Evolutionary conservation across 2,113 vertebrate genomes (phyloP).

Genomic region (Tyrannus savana): DNA sequence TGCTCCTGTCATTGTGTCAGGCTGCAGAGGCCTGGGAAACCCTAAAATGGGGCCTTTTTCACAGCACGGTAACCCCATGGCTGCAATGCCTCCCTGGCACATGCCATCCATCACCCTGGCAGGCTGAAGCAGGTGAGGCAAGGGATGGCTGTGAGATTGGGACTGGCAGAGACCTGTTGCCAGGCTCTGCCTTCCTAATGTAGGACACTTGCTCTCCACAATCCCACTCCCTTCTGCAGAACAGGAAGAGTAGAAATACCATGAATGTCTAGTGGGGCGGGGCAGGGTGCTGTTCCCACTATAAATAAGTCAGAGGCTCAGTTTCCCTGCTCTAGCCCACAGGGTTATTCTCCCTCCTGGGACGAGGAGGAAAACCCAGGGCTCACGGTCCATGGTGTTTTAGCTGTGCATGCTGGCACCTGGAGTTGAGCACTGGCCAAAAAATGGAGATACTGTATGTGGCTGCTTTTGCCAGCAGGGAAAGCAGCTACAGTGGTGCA

Average conservation of each 20-base stretch:
- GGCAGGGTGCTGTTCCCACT: not conserved
- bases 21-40: not conserved
- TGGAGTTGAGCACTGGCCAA: fast-evolving
- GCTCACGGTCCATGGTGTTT: not conserved
- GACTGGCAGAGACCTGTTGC: not conserved
- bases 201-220: not conserved
- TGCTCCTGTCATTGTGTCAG: not conserved
- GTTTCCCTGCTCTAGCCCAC: not conserved
- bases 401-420: not conserved
- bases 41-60: not conserved
- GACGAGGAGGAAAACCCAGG: not conserved
- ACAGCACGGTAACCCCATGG: fast-evolving
- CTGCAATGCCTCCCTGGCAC: not conserved
- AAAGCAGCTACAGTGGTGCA: not conserved
- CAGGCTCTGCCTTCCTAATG: not conserved
- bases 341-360: not conserved
- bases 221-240: not conserved
- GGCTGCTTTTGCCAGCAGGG: not conserved
- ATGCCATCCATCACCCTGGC: not conserved
- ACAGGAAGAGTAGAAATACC: not conserved
- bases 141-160: not conserved
- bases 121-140: not conserved
- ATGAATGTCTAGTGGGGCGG: not conserved
- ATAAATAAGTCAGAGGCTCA: not conserved
- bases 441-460: not conserved